These are phyloP conservation scores for Muschampia plurimacula DNA, from an alignment of 2,888 invertebrate species.

Conservation along the genomic window DNA sequence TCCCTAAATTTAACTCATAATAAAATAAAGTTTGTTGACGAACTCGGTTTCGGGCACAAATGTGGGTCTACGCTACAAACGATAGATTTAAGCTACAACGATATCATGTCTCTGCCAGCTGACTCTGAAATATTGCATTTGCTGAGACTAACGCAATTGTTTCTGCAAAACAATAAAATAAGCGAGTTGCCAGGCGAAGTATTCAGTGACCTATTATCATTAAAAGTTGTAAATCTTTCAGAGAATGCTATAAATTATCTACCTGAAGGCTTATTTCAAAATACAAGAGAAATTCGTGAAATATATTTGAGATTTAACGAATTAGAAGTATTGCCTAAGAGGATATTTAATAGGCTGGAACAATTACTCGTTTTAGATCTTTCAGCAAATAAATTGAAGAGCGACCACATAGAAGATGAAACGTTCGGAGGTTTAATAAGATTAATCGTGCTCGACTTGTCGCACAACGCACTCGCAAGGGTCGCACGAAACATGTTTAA, in stretches of 20 bases:
- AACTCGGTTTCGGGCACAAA: conserved; percentile 88
- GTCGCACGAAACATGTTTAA: conserved; percentile 94
- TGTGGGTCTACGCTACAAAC: conserved; percentile 90
- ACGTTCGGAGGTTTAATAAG: conserved; percentile 95
- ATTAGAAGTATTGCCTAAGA: conserved; percentile 92
- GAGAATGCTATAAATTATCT: conserved; percentile 93
- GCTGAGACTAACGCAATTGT: conserved; percentile 91
- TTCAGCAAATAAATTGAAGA: conserved; percentile 93
- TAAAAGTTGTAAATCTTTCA: conserved; percentile 94
- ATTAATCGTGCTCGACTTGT: conserved; percentile 93
- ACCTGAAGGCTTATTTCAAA: conserved; percentile 93
- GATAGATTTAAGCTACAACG: conserved; percentile 93
- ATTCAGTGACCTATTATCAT: conserved; percentile 90
- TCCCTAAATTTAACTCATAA: conserved; percentile 95
- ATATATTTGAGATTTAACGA: conserved; percentile 95
- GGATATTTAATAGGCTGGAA: conserved; percentile 93
- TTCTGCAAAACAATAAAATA: conserved; percentile 93
- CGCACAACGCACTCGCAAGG: conserved; percentile 92
- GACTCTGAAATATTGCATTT: conserved; percentile 91
- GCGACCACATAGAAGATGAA: conserved; percentile 93
- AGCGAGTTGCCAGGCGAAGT: conserved; percentile 91
- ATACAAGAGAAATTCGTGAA: conserved; percentile 92
- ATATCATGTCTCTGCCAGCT: conserved; percentile 90
- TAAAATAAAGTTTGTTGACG: conserved; percentile 91
- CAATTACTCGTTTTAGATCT: conserved; percentile 94